Percentiles rank a stretch among this genome's conserved stretches.
phyloP scores from a whole-genome alignment of 2,113 vertebrate genomes.

The Tricholaema leucomelas region DNA sequence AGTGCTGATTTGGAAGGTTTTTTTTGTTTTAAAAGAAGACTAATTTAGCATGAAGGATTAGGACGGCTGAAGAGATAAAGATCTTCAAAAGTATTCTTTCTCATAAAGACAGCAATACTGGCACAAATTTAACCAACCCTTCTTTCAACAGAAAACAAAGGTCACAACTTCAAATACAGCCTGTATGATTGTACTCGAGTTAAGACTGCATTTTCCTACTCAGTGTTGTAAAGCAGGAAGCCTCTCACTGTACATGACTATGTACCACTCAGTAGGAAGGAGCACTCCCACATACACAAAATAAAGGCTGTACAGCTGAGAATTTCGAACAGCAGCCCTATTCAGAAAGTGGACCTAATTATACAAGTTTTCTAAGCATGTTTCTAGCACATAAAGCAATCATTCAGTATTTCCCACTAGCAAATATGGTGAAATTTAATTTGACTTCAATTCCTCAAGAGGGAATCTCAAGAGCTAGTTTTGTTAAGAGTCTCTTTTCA shows the following conservation, averaged over 20 bases:
- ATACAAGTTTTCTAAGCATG: neutral
- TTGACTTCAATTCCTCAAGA: neutral
- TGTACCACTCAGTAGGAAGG: neutral
- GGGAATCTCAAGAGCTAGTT: neutral
- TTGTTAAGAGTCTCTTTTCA: neutral
- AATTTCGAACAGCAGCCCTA: neutral
- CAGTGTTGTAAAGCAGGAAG: neutral
- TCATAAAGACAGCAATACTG: neutral
- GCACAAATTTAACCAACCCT: neutral
- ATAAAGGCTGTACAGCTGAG: neutral
- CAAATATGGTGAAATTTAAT: neutral
- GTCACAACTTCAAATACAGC: neutral
- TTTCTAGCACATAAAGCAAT: neutral
- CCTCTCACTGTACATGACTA: neutral
- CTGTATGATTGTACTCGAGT: neutral
- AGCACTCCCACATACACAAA: neutral
- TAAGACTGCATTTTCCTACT: neutral
- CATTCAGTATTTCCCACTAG: neutral
- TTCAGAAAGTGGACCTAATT: neutral
- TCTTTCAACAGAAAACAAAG: neutral
- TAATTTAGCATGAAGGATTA: neutral
- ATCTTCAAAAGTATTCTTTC: neutral
- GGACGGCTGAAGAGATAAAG: neutral
- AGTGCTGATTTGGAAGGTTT: neutral
- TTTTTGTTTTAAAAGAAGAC: neutral